These are phyloP conservation scores for Pseudomugil gertrudae DNA, from an alignment of 2,797 vertebrate genomes.

Conservation along the genomic window DNA sequence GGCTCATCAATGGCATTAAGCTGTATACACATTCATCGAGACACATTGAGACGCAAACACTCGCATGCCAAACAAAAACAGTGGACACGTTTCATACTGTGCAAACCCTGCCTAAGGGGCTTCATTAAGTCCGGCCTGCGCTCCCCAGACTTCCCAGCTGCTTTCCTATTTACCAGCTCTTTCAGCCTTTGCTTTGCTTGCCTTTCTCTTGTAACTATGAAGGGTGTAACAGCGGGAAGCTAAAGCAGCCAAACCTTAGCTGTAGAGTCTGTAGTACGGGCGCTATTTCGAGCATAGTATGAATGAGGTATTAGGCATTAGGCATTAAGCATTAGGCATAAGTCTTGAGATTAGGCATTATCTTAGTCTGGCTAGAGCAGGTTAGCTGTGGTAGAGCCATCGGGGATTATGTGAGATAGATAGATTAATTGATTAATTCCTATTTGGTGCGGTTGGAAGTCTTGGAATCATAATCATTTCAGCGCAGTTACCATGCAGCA, in stretches of 20 bases:
- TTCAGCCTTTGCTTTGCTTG: slow-evolving; percentile 31
- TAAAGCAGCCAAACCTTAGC: slow-evolving; percentile 43
- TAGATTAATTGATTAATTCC: slow-evolving; percentile 72
- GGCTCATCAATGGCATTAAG: slow-evolving; percentile 62
- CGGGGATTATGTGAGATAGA: slow-evolving; percentile 70
- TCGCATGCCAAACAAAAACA: slow-evolving; percentile 57
- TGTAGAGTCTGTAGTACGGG: slow-evolving; percentile 52
- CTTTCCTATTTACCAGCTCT: slow-evolving; percentile 69
- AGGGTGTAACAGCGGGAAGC: slow-evolving; percentile 59
- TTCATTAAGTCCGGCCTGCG: slow-evolving; percentile 75
- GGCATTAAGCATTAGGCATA: slow-evolving; percentile 69
- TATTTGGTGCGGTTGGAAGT: slow-evolving; percentile 63
- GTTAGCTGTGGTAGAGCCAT: slow-evolving; percentile 68
- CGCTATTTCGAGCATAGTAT: slow-evolving; percentile 69
- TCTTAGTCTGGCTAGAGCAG: slow-evolving; percentile 70
- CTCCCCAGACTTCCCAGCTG: slow-evolving; percentile 48
- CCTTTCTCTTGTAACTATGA: slow-evolving; percentile 51
- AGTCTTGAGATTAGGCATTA: slow-evolving; percentile 76
- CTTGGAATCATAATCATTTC: slow-evolving; percentile 50
- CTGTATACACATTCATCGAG: slow-evolving; percentile 37
- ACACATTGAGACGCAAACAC: slow-evolving; percentile 30
- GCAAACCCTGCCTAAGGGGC: slow-evolving; percentile 66
- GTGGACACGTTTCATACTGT: slow-evolving; percentile 66
- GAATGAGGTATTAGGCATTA: slow-evolving; percentile 75
- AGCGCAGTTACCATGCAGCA: slow-evolving; percentile 52